A percentile compares a stretch with the other conserved stretches of the same genome.
Conservation (phyloP, 2,113 vertebrate species). For the Hemichromis elongatus region DNA sequence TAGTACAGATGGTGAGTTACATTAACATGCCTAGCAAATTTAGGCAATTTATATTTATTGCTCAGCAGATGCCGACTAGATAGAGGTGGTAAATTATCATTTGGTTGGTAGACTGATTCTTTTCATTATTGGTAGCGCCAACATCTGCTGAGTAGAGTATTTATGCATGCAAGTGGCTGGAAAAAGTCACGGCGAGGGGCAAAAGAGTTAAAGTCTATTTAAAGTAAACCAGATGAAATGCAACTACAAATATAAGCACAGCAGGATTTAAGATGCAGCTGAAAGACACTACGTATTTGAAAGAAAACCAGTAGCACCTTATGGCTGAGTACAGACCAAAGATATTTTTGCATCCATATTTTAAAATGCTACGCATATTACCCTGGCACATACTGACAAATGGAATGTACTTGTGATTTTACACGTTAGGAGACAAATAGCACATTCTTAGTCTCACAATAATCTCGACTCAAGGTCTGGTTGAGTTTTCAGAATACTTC, state of each 20-base stretch:
- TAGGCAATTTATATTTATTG: conserved; percentile 70
- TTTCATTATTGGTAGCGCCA: conserved; percentile 63
- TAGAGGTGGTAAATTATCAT: conserved; percentile 63
- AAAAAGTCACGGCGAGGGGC: conserved; percentile 33
- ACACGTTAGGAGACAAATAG: neutral
- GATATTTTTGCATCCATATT: neutral
- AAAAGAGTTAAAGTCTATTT: conserved; percentile 43
- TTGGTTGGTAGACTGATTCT: conserved; percentile 66
- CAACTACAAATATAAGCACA: conserved; percentile 11
- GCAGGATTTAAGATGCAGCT: conserved; percentile 11
- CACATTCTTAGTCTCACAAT: neutral
- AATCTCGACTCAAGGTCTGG: neutral
- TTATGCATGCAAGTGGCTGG: conserved; percentile 38
- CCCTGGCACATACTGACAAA: neutral
- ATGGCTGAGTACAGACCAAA: neutral
- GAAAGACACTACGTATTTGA: neutral
- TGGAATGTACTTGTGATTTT: neutral
- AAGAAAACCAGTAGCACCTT: neutral
- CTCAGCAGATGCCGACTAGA: conserved; percentile 68
- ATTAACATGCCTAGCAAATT: conserved; percentile 62
- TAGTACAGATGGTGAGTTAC: conserved; percentile 61
- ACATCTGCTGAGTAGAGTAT: conserved; percentile 62
- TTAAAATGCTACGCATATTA: neutral
- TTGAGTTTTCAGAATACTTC: neutral
- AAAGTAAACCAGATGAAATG: neutral